phyloP scores from a whole-genome alignment of 2,113 vertebrate genomes.

The Balaenoptera acutorostrata region DNA sequence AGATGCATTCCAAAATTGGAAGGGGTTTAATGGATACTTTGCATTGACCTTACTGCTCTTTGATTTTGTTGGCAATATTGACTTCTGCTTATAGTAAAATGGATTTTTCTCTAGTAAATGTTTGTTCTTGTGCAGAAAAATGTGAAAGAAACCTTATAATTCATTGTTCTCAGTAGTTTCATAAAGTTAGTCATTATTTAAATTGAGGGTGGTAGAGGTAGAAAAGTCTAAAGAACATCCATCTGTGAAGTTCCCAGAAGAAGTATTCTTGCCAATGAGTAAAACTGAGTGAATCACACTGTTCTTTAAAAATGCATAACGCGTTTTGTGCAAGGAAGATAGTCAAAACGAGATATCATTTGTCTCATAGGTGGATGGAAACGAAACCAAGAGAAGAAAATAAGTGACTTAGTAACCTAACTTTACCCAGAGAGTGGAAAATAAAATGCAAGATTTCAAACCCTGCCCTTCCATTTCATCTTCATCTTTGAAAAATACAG shows the following conservation, averaged over 20 bases:
- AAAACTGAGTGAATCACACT: neutral
- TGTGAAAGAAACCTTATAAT: neutral
- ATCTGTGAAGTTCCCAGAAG: neutral
- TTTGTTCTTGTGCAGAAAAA: neutral
- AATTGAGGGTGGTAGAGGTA: neutral
- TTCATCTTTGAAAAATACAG: conserved; percentile 23
- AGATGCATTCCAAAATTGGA: neutral
- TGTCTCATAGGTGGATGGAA: conserved; percentile 57
- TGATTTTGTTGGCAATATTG: conserved; percentile 14
- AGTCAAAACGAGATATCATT: conserved; percentile 24
- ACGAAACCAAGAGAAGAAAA: conserved; percentile 61
- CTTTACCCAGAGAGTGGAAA: conserved; percentile 10
- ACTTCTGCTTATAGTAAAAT: conserved; percentile 21
- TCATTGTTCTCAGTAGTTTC: neutral
- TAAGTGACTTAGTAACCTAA: neutral
- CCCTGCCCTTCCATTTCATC: conserved; percentile 9
- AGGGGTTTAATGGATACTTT: neutral
- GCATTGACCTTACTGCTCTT: neutral
- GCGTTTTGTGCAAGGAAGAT: neutral
- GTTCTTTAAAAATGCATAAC: neutral
- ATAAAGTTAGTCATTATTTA: neutral
- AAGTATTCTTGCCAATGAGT: neutral
- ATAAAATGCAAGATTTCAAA: conserved; percentile 22
- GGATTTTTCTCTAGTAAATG: neutral
- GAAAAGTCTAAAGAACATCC: neutral